Percentiles rank a stretch among this genome's conserved stretches.
phyloP scores from a whole-genome alignment of 2,797 vertebrate species.

The Syngnathus acus region DNA sequence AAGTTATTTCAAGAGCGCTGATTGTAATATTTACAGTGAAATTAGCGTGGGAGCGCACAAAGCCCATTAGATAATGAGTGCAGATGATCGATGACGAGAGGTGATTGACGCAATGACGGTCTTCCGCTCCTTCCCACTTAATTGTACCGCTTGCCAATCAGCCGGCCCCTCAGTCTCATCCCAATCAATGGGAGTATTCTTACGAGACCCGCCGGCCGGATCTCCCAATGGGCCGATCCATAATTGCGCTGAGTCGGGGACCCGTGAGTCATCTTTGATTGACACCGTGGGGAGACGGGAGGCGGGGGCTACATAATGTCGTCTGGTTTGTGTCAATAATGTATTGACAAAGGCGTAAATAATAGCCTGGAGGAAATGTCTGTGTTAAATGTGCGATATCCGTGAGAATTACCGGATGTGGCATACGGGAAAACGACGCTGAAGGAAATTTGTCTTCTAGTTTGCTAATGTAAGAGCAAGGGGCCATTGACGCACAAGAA shows the following conservation, averaged over 20 bases:
- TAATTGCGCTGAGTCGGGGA: slow-evolving; percentile 27
- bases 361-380: slow-evolving; percentile 41
- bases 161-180: slow-evolving; percentile 23
- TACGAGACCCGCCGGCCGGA: slow-evolving; percentile 27
- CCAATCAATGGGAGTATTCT: slow-evolving; percentile 46
- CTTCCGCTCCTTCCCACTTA: slow-evolving; percentile 45
- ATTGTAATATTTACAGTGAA: slow-evolving; percentile 37
- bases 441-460: too few species aligned
- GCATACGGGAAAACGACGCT: not conserved
- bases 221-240: slow-evolving; percentile 32
- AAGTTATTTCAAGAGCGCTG: slow-evolving; percentile 10
- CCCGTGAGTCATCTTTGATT: slow-evolving; percentile 49
- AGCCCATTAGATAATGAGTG: slow-evolving; percentile 42
- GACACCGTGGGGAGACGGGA: slow-evolving; percentile 35
- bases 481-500: too few species aligned
- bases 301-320: slow-evolving; percentile 36
- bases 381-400: slow-evolving; percentile 42
- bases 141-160: slow-evolving; percentile 62
- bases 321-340: slow-evolving; percentile 51
- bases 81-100: slow-evolving; percentile 31
- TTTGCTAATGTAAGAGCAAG: too few species aligned
- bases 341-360: slow-evolving; percentile 46
- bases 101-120: slow-evolving; percentile 52
- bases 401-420: slow-evolving; percentile 12
- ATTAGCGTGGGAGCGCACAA: slow-evolving; percentile 29